phyloP scores from a whole-genome alignment of 1,140 invertebrate genomes.

The Panulirus ornatus region DNA sequence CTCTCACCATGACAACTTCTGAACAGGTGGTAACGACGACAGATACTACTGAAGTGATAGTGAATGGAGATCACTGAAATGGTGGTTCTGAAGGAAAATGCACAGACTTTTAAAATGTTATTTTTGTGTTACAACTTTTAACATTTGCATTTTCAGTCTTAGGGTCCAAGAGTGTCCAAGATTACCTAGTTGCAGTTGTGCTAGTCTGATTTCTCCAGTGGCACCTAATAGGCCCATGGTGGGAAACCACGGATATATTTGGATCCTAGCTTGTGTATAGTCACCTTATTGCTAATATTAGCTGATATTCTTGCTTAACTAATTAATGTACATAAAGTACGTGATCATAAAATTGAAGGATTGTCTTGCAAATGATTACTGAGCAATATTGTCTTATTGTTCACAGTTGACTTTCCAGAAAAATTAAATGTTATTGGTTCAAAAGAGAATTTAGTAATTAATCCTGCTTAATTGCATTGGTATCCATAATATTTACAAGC shows the following conservation, averaged over 20 bases:
- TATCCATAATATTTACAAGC: constrained; percentile 47
- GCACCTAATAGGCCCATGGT: constrained; percentile 44
- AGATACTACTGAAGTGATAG: constrained; percentile 55
- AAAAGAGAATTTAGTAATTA: constrained; percentile 16
- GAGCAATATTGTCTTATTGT: constrained; percentile 17
- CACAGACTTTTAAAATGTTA: constrained; percentile 29
- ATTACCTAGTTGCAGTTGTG: constrained; percentile 41
- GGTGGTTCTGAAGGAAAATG: constrained; percentile 41
- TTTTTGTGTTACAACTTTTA: constrained; percentile 41
- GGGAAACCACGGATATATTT: constrained; percentile 38
- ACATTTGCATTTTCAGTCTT: constrained; percentile 64
- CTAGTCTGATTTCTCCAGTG: constrained; percentile 63
- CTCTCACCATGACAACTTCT: constrained; percentile 2
- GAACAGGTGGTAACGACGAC: constrained; percentile 53
- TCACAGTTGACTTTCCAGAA: constrained; percentile 9
- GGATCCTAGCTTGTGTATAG: constrained; percentile 71
- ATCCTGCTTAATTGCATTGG: constrained; percentile 56
- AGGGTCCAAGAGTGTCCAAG: constrained; percentile 65
- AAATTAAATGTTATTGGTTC: constrained; percentile 2
- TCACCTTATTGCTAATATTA: constrained; percentile 66
- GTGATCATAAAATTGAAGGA: constrained; percentile 52
- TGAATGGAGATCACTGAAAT: constrained; percentile 63
- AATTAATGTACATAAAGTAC: constrained; percentile 68
- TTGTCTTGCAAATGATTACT: constrained; percentile 22
- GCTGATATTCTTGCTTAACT: constrained; percentile 69